These are phyloP conservation scores for Megathymus violae DNA, from an alignment of 1,140 invertebrate genomes.

Conservation along the genomic window DNA sequence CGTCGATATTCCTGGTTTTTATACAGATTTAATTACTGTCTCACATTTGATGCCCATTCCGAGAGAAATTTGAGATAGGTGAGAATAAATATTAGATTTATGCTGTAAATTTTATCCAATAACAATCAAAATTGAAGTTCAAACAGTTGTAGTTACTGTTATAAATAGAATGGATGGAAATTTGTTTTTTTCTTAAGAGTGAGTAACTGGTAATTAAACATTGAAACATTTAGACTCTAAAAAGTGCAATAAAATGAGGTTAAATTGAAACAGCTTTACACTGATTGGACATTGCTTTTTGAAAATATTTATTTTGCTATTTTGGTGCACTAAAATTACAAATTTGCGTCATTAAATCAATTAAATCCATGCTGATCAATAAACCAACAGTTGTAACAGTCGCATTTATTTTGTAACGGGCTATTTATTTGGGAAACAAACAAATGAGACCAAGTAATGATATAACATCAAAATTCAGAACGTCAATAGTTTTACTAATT, in stretches of 20 bases:
- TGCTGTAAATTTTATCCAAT: too few species aligned
- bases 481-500: background rate
- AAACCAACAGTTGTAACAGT: background rate
- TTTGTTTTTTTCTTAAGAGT: background rate
- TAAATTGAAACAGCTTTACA: background rate
- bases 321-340: background rate
- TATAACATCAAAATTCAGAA: too few species aligned
- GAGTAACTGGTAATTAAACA: background rate
- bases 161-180: background rate
- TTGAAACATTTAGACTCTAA: background rate
- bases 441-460: too few species aligned
- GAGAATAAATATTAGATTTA: background rate
- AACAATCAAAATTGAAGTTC: background rate
- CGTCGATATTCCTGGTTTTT: too few species aligned
- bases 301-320: background rate
- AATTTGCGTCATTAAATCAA: conserved; percentile 24
- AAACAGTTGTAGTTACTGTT: background rate
- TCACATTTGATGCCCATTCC: too few species aligned
- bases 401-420: conserved; percentile 12
- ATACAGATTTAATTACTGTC: too few species aligned
- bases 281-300: too few species aligned
- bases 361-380: conserved; percentile 19
- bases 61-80: too few species aligned
- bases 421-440: conserved; percentile 9
- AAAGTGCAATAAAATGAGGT: background rate